These are phyloP conservation scores for Mantis religiosa DNA, from an alignment of 2,888 invertebrate species.

Conservation along the genomic window DNA sequence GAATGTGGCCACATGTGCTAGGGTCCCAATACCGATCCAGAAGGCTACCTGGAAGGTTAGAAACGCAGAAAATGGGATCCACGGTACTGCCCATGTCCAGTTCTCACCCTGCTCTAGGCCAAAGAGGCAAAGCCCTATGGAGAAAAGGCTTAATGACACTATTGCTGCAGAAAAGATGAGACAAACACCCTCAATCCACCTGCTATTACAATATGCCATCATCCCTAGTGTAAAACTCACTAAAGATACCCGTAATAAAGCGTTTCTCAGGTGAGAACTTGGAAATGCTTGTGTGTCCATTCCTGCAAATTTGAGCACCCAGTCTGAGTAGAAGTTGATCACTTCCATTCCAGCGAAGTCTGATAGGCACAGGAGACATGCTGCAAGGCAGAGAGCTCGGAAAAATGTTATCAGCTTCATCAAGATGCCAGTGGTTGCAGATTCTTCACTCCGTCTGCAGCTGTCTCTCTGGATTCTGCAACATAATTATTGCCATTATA, in stretches of 20 bases:
- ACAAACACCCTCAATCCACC: not conserved
- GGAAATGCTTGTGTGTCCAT: too few relatives aligned
- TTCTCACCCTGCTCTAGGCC: conserved; percentile 3
- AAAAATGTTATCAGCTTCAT: not conserved
- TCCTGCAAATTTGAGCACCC: not conserved
- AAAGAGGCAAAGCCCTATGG: not conserved
- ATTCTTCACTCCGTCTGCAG: not conserved
- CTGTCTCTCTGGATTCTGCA: too few relatives aligned
- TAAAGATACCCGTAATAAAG: not conserved
- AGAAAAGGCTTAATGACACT: not conserved
- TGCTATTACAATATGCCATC: not conserved
- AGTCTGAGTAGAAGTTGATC: not conserved
- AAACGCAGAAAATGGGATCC: not conserved
- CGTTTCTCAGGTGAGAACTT: not conserved
- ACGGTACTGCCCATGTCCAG: not conserved
- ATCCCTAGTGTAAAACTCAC: not conserved
- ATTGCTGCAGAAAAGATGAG: not conserved
- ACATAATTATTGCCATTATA: not conserved
- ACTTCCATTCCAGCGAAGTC: not conserved
- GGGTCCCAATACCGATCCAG: not conserved
- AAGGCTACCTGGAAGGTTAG: not conserved
- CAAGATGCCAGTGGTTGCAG: not conserved
- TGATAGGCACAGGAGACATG: not conserved
- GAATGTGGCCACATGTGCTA: not conserved
- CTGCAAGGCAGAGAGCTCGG: not conserved